These are phyloP conservation scores for Cyrtorhinus lividipennis DNA, from an alignment of 1,140 invertebrate genomes.

Conservation along the genomic window DNA sequence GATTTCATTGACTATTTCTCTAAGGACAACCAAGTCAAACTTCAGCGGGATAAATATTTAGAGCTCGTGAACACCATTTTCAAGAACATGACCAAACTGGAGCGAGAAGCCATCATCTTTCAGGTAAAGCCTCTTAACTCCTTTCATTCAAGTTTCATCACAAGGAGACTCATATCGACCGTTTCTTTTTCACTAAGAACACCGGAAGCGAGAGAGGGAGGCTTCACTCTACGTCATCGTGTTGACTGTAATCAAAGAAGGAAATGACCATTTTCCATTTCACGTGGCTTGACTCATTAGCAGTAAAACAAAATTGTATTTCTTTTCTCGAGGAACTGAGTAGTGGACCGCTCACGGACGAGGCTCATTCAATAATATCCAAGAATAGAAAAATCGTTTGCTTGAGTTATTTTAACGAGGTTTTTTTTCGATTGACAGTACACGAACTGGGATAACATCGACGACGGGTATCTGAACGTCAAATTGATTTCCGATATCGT, in stretches of 20 bases:
- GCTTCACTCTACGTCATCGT: no score
- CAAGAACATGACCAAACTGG: slow-evolving; percentile 65
- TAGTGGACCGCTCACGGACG: no score
- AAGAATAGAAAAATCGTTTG: no score
- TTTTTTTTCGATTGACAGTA: slow-evolving; percentile 53
- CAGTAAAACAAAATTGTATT: no score
- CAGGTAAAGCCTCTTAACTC: slow-evolving; percentile 54
- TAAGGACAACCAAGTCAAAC: slow-evolving; percentile 62
- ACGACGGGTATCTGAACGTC: slow-evolving; percentile 64
- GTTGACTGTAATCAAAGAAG: no score
- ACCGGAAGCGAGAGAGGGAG: no score
- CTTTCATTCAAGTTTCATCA: slow-evolving; percentile 1
- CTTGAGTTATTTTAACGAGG: no score
- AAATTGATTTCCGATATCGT: slow-evolving; percentile 76
- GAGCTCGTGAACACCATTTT: slow-evolving; percentile 77
- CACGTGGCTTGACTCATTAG: no score
- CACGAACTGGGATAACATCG: slow-evolving; percentile 74
- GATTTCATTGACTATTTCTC: slow-evolving; percentile 82
- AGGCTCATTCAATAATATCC: no score
- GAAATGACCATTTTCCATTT: no score
- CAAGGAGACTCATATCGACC: not conserved
- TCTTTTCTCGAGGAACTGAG: no score
- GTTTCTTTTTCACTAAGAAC: no score
- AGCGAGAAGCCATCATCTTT: slow-evolving; percentile 78
- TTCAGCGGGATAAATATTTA: slow-evolving; percentile 67